Evolutionary conservation across 1,140 invertebrate species (phyloP).

Genomic region (Laupala kohalensis): DNA sequence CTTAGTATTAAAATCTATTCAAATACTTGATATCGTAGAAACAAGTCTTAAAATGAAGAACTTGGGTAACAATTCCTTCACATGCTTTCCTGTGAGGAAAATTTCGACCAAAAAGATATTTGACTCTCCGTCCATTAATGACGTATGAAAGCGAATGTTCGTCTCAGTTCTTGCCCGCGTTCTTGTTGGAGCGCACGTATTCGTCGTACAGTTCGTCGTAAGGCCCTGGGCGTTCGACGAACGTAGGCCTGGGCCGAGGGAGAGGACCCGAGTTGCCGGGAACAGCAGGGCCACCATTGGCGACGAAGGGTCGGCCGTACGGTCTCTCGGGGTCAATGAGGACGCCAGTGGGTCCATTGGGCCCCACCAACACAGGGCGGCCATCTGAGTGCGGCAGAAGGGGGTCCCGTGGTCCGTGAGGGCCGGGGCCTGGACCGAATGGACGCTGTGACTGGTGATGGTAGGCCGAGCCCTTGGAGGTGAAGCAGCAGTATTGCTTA

Average conservation of each 20-base stretch:
- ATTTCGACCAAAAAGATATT: no score
- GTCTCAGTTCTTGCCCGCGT: neutral
- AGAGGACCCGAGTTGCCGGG: no score
- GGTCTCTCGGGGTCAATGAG: neutral
- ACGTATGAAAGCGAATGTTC: no score
- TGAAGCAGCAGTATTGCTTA: conserved; percentile 39
- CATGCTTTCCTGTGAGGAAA: no score
- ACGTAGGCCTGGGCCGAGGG: neutral
- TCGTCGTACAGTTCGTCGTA: neutral
- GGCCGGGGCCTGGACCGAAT: conserved; percentile 7
- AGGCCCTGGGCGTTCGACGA: neutral
- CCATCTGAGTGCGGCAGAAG: no score
- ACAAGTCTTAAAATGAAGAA: no score
- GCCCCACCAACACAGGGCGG: conserved; percentile 38
- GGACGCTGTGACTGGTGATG: conserved; percentile 14
- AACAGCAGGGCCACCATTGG: neutral
- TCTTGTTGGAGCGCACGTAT: neutral
- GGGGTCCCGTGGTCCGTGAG: conserved; percentile 16
- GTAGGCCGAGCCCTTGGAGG: conserved; percentile 18
- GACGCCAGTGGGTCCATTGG: conserved; percentile 36
- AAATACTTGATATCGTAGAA: no score
- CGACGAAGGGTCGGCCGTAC: neutral
- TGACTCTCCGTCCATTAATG: no score
- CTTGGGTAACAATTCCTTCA: no score
- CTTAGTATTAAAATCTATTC: no score